Conservation (phyloP, 2,797 vertebrate genomes). For the Anolis apletophallus region DNA sequence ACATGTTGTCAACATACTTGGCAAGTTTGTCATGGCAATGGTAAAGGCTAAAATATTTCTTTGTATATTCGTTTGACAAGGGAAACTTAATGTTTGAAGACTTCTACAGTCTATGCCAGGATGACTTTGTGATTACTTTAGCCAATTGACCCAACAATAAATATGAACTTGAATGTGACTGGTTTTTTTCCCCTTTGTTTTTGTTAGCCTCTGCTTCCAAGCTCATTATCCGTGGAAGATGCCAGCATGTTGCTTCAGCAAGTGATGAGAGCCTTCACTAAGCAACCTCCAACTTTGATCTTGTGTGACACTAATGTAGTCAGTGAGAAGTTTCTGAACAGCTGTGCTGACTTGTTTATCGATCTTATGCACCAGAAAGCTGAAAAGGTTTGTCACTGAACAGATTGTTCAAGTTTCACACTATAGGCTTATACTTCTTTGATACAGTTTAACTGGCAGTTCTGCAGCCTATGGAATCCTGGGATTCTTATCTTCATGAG, state of each 20-base stretch:
- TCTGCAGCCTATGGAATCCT: no score
- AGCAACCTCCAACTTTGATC: slow-evolving; percentile 82
- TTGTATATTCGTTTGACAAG: not conserved
- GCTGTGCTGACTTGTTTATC: slow-evolving; percentile 86
- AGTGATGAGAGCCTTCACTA: slow-evolving; percentile 87
- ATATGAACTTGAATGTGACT: not conserved
- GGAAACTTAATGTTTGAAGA: not conserved
- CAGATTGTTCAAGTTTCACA: not conserved
- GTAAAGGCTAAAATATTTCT: not conserved
- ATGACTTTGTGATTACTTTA: not conserved
- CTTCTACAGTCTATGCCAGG: not conserved
- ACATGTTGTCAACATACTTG: not conserved
- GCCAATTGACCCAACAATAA: not conserved
- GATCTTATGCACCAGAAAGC: slow-evolving; percentile 92
- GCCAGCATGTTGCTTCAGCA: slow-evolving; percentile 89
- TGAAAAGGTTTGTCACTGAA: slow-evolving; percentile 83
- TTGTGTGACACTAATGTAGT: slow-evolving; percentile 88
- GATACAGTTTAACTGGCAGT: no score
- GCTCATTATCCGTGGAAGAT: slow-evolving; percentile 90
- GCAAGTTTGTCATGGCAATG: not conserved
- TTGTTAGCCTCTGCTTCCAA: slow-evolving; percentile 89
- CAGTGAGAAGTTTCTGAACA: slow-evolving; percentile 92
- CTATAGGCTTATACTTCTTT: no score
- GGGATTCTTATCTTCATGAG: no score
- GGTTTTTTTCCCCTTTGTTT: slow-evolving; percentile 10